Percentiles rank a stretch among this genome's conserved stretches.
Evolutionary conservation across 1,140 invertebrate genomes (phyloP).

Genomic region (Glossosoma conforme): DNA sequence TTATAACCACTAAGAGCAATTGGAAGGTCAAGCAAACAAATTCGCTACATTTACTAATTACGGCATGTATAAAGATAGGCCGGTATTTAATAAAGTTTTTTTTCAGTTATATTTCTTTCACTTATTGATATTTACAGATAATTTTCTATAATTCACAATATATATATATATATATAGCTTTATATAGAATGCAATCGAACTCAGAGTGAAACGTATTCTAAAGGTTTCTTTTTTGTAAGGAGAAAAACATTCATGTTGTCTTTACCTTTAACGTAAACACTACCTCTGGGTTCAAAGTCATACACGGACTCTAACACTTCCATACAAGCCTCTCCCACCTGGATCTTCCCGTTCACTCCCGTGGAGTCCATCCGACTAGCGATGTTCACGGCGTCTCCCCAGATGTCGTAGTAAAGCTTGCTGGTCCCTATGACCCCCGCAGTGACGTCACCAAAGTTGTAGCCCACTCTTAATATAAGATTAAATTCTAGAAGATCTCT

Average conservation of each 20-base stretch:
- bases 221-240: conserved; percentile 51
- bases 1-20: too few species aligned
- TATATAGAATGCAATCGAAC: not conserved
- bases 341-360: conserved; percentile 78
- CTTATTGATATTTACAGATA: not conserved
- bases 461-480: conserved; percentile 82
- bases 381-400: conserved; percentile 98
- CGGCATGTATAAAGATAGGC: not conserved
- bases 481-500: conserved; percentile 83
- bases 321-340: conserved; percentile 74
- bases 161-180: not conserved
- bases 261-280: conserved; percentile 92
- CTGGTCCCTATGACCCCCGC: conserved; percentile 95
- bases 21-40: not conserved
- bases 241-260: conserved; percentile 90
- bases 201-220: conserved; percentile 13
- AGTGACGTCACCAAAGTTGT: conserved; percentile 85
- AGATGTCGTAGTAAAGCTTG: conserved; percentile 96
- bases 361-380: conserved; percentile 95
- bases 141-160: not conserved
- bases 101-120: not conserved
- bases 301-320: conserved; percentile 62
- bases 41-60: not conserved
- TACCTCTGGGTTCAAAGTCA: conserved; percentile 76
- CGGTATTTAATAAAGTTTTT: not conserved